A percentile compares a stretch with the other conserved stretches of the same genome.
Conservation (phyloP, 1,140 invertebrate genomes). For the Solen grandis region DNA sequence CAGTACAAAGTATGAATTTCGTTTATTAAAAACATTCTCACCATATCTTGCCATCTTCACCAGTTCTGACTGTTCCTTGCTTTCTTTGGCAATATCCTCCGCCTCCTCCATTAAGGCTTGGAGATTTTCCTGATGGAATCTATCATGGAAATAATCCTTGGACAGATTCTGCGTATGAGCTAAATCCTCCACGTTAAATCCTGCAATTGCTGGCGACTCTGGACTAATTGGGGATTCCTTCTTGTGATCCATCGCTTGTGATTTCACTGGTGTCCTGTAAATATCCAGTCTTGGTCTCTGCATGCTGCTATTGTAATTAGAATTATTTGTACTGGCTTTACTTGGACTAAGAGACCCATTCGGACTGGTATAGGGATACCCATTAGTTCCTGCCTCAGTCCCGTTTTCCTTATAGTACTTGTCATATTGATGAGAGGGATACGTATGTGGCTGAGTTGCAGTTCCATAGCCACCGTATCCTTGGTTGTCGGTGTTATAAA, state of each 20-base stretch:
- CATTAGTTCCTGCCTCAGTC: no score
- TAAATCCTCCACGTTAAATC: slow-evolving; percentile 28
- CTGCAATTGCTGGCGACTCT: slow-evolving; percentile 24
- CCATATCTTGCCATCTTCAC: slow-evolving; percentile 30
- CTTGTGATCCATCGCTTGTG: not conserved
- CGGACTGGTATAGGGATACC: no score
- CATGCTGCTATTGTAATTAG: not conserved
- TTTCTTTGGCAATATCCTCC: slow-evolving; percentile 24
- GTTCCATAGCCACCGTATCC: no score
- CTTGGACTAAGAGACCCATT: no score
- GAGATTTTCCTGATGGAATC: not conserved
- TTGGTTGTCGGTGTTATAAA: no score
- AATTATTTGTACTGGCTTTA: not conserved
- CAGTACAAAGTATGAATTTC: no score
- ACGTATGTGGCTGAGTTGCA: no score
- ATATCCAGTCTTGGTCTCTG: not conserved
- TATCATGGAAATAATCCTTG: slow-evolving; percentile 33
- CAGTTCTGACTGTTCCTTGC: slow-evolving; percentile 30
- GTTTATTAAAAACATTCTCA: not conserved
- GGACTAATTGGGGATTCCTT: slow-evolving; percentile 20
- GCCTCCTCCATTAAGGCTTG: slow-evolving; percentile 23
- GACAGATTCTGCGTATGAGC: slow-evolving; percentile 41
- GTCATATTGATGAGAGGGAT: no score
- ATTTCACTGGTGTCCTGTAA: not conserved
- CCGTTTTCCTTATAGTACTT: no score